These are phyloP conservation scores for Anagyrus pseudococci DNA, from an alignment of 2,888 invertebrate genomes.

Conservation along the genomic window DNA sequence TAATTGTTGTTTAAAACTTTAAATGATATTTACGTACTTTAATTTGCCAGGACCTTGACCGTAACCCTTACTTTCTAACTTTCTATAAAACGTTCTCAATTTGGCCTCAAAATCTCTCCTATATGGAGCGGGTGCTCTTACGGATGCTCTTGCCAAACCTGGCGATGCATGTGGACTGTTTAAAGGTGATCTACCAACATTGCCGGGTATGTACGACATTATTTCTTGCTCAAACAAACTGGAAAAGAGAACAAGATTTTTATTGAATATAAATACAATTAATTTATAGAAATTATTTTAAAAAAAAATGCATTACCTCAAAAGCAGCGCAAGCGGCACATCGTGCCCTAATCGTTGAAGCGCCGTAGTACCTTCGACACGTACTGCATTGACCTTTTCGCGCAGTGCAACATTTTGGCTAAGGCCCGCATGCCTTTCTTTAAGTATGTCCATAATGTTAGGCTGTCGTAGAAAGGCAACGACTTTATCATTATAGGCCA, in stretches of 20 bases:
- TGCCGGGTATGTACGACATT: conserved; percentile 90
- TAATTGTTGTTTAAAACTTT: neutral
- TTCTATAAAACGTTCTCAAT: conserved; percentile 90
- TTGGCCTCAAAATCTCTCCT: conserved; percentile 95
- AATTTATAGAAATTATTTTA: neutral
- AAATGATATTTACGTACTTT: conserved; percentile 73
- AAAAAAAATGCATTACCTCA: conserved; percentile 71
- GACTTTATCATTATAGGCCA: conserved; percentile 95
- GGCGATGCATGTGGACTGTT: conserved; percentile 80
- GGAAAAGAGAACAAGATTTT: conserved; percentile 52
- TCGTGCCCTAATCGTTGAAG: conserved; percentile 89
- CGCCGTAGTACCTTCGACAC: conserved; percentile 88
- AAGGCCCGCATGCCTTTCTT: conserved; percentile 80
- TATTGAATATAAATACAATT: neutral
- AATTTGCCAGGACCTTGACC: conserved; percentile 97
- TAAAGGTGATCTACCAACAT: conserved; percentile 64
- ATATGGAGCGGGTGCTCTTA: conserved; percentile 88
- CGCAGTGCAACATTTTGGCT: conserved; percentile 75
- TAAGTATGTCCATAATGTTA: conserved; percentile 90
- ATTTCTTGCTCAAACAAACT: conserved; percentile 98
- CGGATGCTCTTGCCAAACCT: conserved; percentile 76
- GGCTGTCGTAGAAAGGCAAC: conserved; percentile 95
- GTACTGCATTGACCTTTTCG: conserved; percentile 86
- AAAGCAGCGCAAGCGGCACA: conserved; percentile 88
- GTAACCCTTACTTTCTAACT: conserved; percentile 94